Base-by-base conservation (phyloP, 2,113 vertebrate species). In the Callospermophilus lateralis region DNA sequence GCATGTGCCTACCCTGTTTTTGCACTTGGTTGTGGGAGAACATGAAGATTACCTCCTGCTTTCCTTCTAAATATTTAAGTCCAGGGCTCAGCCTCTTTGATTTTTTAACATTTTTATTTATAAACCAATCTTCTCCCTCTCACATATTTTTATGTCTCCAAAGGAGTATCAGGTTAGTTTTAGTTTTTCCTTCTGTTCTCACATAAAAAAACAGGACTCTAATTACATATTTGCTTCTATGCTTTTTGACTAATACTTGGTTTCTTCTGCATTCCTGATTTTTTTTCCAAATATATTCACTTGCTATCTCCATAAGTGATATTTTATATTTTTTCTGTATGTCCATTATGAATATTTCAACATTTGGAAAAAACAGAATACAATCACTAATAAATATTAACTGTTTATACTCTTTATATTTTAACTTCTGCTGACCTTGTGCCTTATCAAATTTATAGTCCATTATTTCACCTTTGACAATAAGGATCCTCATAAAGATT, bases 191-290 rank as follows among this genome's bases (percentile, higher is more conserved):
- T 84, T 91, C 83, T 32, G 76, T 32, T 97, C 32, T 24, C 37
- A 84, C 65, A 65, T 9, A 92, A 11, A 16, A 16, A 83, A 83
- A 80, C 34, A 80, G 24, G 22, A 63, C 48, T 67, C 30, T 76
- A 84, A 90, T 76, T 80, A 85, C 1, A 63, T n/a, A 51, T 67
- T 70, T 67, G 30, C 67, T 68, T 79, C 65, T 34, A 80, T 70
- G 22, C 28, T 80, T 83, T 88, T 91, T 68, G 76, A 91, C 55
- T 89, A 87, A 24, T 77, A 20, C 65, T 77, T 94, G 55, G 11
- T 81, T 85, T 48, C 48, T 76, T 84, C 65, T 48, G 84, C 30
- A 89, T 90, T 63, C 42, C 32, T 95, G 73, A 80, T 37, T 84
- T 37, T 84, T 85, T 79, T 65, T 70, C 45, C 73, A 90, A 80